These are phyloP conservation scores for Ochlodes sylvanus DNA, from an alignment of 2,888 invertebrate genomes.

Conservation along the genomic window DNA sequence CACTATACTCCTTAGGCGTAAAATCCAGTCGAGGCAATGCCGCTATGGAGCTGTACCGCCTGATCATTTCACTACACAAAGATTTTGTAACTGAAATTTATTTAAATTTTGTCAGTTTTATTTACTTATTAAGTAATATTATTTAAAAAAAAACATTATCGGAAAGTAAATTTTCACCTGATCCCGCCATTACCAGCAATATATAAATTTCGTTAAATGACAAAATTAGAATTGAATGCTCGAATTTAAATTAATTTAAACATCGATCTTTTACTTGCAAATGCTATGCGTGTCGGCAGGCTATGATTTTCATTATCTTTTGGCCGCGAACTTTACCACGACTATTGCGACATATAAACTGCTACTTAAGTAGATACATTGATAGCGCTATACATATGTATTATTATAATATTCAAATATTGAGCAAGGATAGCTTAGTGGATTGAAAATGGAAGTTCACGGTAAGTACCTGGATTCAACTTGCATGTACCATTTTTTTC, in stretches of 20 bases:
- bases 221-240: slow-evolving; percentile 40
- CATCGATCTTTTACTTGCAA: slow-evolving; percentile 45
- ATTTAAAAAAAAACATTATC: background rate
- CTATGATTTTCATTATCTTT: slow-evolving; percentile 12
- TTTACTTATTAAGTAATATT: background rate
- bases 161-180: slow-evolving; percentile 40
- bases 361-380: too few relatives aligned
- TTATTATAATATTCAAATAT: too few relatives aligned
- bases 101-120: background rate
- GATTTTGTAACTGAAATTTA: slow-evolving; percentile 28
- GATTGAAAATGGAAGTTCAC: too few relatives aligned
- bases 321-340: background rate
- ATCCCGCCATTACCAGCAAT: slow-evolving; percentile 44
- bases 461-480: too few relatives aligned
- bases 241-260: slow-evolving; percentile 28
- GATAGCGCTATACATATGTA: too few relatives aligned
- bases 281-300: slow-evolving; percentile 16
- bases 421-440: too few relatives aligned
- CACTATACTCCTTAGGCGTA: slow-evolving; percentile 61
- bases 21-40: slow-evolving; percentile 58
- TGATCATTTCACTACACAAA: slow-evolving; percentile 39
- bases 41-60: slow-evolving; percentile 44
- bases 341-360: background rate
- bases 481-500: too few relatives aligned
- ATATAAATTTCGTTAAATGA: slow-evolving; percentile 21